Evolutionary conservation across 2,113 vertebrate species (phyloP), one percentile per base, ranked within the genome.

Genomic region (Arizona elegans): DNA sequence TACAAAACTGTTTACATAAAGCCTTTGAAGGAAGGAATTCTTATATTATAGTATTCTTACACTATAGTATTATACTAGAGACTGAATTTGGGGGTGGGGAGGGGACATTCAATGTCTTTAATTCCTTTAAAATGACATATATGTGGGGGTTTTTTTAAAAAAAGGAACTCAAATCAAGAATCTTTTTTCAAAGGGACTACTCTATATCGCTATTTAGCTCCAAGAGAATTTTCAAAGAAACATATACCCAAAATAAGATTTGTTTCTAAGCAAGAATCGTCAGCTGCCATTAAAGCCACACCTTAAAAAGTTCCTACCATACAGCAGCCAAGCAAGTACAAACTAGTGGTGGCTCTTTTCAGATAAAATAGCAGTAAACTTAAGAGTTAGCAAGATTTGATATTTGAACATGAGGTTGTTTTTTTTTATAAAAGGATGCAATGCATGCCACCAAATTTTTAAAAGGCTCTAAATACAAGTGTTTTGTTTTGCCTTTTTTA

Each of bases 221-320:
- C 94, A 95, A 81, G 94, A 96, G 95, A 97, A 97, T 96, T 96
- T 95, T 75, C 96, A 96, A 97, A 96, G 96, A 97, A 97, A 97
- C 95, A 96, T 92, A 92, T 92, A 96, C 96, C 97, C 97, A 97
- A 97, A 98, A 97, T 96, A 97, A 97, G 97, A 93, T 97, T 86
- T 95, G 94, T 96, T 97, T 97, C 96, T 94, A 96, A 96, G 96
- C 96, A 96, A 96, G 96, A 97, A 96, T 95, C 94, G 94, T 94
- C 97, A 97, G 95, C 96, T 95, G 94, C 97, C 97, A 97, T 96
- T 96, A 97, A 97, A 96, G 96, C 97, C 97, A 98, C 98, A 97
- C 97, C 98, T 98, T 98, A 95, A 95, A 95, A 95, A 97, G 97
- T 97, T 97, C 97, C 98, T 89, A 96, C 97, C 96, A 97, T 97